Base-by-base conservation (phyloP, 1,140 invertebrate genomes). In the Drosophila novamexicana region DNA sequence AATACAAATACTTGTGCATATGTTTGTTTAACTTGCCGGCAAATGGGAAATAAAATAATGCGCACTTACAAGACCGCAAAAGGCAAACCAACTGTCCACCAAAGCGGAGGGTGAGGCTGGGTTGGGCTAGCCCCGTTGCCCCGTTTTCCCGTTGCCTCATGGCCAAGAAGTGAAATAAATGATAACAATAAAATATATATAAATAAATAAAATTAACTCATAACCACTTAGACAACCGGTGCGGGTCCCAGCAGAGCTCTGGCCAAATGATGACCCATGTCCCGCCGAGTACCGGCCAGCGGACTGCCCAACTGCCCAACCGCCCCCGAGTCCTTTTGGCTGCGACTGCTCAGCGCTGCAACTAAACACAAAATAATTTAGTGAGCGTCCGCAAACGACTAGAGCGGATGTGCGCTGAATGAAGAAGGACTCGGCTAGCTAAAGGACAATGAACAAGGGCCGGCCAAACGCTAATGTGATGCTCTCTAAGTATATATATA, bases 131-230 rank as follows among this genome's bases (percentile, higher is more conserved):
- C 5, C 22, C 29, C 22, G 22, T 22, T 18, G 53, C 5, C 8
- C 7, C 18, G 8, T 22, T 22, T 1, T 2, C 22, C 32, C 22
- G 22, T 29, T 36, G 12, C 7, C 22, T 52, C 7, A 7, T 52
- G 12, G 57, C 58, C 18, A 79, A 64, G 42, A 74, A 82, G 79
- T 88, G 76, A 88, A 82, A 86, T 88, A 89, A 88, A 88, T 88
- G 77, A 83, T 63, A 69, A 83, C 83, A 83, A 89, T 88, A 89
- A 89, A 88, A 89, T 89, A 82, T 86, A 88, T 88, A 88, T 86
- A 88, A 88, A 88, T 88, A 88, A 88, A 89, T 89, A 89, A 88
- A 88, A 88, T 88, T 88, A 88, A 88, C 83, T 86, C 83, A 86
- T 88, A 86, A 86, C 83, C 83, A 88, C 83, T 86, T 86, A 79